Evolutionary conservation across 2,888 invertebrate genomes (phyloP), one percentile per base, ranked within the genome.

Genomic region (Caenorhabditis afra): DNA sequence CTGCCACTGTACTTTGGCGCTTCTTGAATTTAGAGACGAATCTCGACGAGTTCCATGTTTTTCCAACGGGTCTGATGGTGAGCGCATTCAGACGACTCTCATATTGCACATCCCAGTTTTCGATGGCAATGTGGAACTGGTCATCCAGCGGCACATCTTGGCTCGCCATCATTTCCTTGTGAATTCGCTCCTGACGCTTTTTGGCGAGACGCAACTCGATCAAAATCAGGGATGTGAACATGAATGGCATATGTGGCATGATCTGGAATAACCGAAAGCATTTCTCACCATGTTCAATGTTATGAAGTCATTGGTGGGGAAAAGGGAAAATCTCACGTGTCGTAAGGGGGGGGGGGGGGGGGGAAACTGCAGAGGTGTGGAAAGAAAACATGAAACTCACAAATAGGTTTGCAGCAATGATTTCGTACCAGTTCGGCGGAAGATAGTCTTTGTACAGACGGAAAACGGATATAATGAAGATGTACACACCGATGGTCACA

Each of bases 161-260:
- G 35, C 70, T 70, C 4, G 58, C 65, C 68, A 70, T 64, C 64
- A 70, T 77, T 7, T 77, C 44, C 18, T 49, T 29, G 14, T 70
- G 70, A 44, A 47, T 23, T 37, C 16, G 35, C 4, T 35, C 59
- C 53, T 57, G 58, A 1, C 61, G 35, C 35, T 65, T 77, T 14
- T 57, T n/a, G 3, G 22, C 59, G 11, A 65, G 39, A 1, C 58
- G 55, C 11, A 70, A 47, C 14, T 70, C 67, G 18, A 53, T 35
- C 0, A 70, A 44, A 14, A 77, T 70, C 14, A 70, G 22, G 3
- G 67, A 70, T 1, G 77, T 65, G 41, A 77, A 65, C 47, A 77
- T 53, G 29, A 77, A 70, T 29, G 77, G 77, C 61, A 77, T 70
- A 22, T 77, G 70, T 12, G 77, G 77, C 70, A 77, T 70, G 7